phyloP scores from a whole-genome alignment of 2,888 invertebrate genomes.

The Athalia cordata region DNA sequence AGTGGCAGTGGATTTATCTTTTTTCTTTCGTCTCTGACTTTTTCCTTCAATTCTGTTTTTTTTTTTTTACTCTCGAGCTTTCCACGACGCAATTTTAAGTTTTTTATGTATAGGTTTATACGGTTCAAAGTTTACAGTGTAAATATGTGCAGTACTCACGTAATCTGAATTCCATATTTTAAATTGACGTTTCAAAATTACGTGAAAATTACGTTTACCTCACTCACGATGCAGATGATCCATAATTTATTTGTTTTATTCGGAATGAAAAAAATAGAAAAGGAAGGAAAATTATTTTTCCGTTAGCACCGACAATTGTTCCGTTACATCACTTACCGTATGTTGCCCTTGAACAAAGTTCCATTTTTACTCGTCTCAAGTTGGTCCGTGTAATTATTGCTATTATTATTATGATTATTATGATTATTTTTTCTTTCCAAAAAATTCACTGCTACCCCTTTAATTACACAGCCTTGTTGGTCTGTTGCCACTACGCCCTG shows the following conservation, averaged over 20 bases:
- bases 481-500: not conserved
- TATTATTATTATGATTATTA: no score
- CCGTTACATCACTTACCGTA: not conserved
- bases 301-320: no score
- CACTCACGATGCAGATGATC: constrained; percentile 4
- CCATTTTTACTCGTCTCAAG: constrained; percentile 27
- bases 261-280: not conserved
- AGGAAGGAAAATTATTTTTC: no score
- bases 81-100: constrained; percentile 8
- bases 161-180: not conserved
- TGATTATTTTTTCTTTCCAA: not conserved
- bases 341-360: constrained; percentile 26
- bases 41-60: not conserved
- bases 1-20: not conserved
- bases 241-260: not conserved
- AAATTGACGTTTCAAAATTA: constrained; percentile 11
- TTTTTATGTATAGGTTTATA: not conserved
- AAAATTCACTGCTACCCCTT: not conserved
- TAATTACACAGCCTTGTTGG: not conserved
- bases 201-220: no score
- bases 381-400: not conserved
- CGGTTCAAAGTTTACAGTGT: not conserved
- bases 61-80: not conserved
- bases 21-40: not conserved
- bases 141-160: not conserved